Evolutionary conservation across 2,888 invertebrate genomes (phyloP), one percentile per base, ranked within the genome.

Genomic region (Ferdinandea cuprea): DNA sequence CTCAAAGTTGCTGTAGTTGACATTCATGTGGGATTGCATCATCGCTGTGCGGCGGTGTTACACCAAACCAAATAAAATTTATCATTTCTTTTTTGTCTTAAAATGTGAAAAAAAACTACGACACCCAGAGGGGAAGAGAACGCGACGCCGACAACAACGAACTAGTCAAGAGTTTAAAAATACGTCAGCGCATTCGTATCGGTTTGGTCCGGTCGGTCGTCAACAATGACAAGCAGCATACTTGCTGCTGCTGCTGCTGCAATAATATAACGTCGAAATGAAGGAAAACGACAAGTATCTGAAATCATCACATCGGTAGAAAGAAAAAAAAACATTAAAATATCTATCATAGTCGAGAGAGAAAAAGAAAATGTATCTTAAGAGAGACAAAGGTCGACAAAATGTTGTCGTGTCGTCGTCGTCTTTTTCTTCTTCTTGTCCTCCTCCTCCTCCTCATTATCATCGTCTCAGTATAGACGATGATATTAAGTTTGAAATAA

Each of bases 131-230:
- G 28, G n/a, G 19, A 30, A 28, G 11, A 42, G 19, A 7, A n/a
- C n/a, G 65, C 17, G 15, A 11, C 15, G 25, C n/a, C 30, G 19
- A 7, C 42, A 8, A 50, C 17, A 11, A 15, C 15, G n/a, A 25
- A 30, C 28, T n/a, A 40, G 61, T 56, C 44, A 61, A 71, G 65
- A 56, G 54, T 66, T 69, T 54, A 48, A 81, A 71, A 66, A 66
- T 81, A 81, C 81, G 81, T 81, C 81, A 81, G 81, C 68, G 28
- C n/a, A 25, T 65, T 73, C 28, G 42, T 66, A 73, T 68, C 73
- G 46, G 50, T 28, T 59, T 44, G 44, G 21, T 44, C 17, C 48
- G 59, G 44, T 68, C n/a, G n/a, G n/a, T 17, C 25, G 46, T 59
- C 59, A 66, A 72, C 30, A 65, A 59, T 52, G 37, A 40, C 44